phyloP scores from a whole-genome alignment of 2,113 vertebrate genomes.

The Gopherus flavomarginatus region DNA sequence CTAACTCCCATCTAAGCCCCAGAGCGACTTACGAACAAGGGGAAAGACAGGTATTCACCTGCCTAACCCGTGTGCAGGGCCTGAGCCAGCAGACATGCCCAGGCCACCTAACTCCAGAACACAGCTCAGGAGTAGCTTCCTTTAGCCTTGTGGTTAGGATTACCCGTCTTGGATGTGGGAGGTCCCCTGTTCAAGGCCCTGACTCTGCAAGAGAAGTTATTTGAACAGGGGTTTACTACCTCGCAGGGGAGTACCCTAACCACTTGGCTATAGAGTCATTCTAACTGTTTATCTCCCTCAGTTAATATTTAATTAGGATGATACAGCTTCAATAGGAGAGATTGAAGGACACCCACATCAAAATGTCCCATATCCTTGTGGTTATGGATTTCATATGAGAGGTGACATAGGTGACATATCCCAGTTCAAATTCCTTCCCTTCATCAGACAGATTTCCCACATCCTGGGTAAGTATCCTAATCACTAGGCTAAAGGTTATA shows the following conservation, averaged over 20 bases:
- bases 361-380: neutral
- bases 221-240: neutral
- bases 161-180: no score
- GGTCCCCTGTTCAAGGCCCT: no score
- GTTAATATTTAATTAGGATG: neutral
- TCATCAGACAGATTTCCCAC: neutral
- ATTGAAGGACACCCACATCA: neutral
- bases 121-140: no score
- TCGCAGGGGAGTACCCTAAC: neutral
- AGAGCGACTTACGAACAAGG: no score
- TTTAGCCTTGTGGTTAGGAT: no score
- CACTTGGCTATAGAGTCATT: neutral
- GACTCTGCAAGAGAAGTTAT: no score
- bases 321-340: neutral
- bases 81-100: no score
- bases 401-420: no score
- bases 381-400: neutral
- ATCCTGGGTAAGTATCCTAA: neutral
- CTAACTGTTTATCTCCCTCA: neutral
- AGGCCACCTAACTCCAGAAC: no score
- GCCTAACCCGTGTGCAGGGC: no score
- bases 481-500: neutral
- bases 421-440: neutral
- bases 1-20: no score
- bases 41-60: no score